Percentiles rank a stretch among this genome's conserved stretches.
phyloP scores from a whole-genome alignment of 2,797 vertebrate species.

The Hephaestus fuliginosus region DNA sequence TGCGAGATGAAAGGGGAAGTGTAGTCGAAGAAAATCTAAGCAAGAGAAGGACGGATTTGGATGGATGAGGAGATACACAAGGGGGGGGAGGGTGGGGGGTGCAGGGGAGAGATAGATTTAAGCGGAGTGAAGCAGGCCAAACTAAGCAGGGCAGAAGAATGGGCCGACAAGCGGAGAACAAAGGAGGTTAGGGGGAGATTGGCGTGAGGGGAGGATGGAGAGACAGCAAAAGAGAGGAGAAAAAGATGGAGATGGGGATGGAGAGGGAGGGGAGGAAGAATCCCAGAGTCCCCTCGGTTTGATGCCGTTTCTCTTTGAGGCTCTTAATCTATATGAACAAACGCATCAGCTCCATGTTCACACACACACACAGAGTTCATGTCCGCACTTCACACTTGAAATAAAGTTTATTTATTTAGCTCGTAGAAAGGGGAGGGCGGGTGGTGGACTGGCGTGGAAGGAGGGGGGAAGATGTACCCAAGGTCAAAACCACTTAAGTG shows the following conservation, averaged over 20 bases:
- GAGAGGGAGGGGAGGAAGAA: slow-evolving; percentile 39
- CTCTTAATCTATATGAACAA: slow-evolving; percentile 72
- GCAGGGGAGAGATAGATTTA: slow-evolving; percentile 54
- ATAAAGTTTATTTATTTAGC: slow-evolving; percentile 79
- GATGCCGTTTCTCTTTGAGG: slow-evolving; percentile 67
- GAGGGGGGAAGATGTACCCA: slow-evolving; percentile 68
- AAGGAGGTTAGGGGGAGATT: slow-evolving; percentile 79
- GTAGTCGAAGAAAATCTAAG: slow-evolving; percentile 70
- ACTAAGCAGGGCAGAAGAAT: slow-evolving; percentile 78
- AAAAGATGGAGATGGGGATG: slow-evolving; percentile 48
- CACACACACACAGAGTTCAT: slow-evolving; percentile 42
- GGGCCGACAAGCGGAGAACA: slow-evolving; percentile 66
- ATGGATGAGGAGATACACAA: slow-evolving; percentile 65
- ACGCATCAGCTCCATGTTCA: slow-evolving; percentile 59
- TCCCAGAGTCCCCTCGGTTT: slow-evolving; percentile 71
- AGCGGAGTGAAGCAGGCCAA: slow-evolving; percentile 73
- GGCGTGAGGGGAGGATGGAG: slow-evolving; percentile 48
- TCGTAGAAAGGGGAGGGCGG: not conserved
- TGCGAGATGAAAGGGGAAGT: slow-evolving; percentile 76
- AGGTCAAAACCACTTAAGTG: slow-evolving; percentile 88
- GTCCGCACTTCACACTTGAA: slow-evolving; percentile 58
- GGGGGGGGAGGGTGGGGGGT: not conserved
- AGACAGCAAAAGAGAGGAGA: slow-evolving; percentile 48
- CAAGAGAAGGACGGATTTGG: slow-evolving; percentile 68
- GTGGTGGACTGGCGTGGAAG: slow-evolving; percentile 23